These are phyloP conservation scores for Mesitornis unicolor DNA, from an alignment of 2,113 vertebrate species.

Conservation along the genomic window DNA sequence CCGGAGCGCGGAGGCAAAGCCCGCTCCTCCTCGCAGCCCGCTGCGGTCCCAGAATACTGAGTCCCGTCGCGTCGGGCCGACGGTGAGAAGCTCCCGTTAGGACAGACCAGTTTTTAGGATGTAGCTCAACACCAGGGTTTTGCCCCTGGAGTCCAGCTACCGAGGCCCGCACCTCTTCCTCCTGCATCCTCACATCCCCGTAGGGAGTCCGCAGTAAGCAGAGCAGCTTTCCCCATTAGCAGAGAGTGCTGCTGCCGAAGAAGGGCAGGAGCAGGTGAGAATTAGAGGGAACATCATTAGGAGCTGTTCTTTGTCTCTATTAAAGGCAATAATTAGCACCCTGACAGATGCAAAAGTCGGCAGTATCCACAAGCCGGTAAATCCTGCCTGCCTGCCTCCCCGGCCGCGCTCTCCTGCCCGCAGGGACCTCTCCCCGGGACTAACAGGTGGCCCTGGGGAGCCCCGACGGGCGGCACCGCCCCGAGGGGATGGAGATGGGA, in stretches of 20 bases:
- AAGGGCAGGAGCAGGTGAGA: constrained; percentile 69
- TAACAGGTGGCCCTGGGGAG: constrained; percentile 44
- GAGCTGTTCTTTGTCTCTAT: constrained; percentile 63
- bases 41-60: neutral
- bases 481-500: neutral
- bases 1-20: neutral
- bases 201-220: neutral
- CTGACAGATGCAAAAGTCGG: constrained; percentile 68
- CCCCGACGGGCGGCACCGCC: neutral
- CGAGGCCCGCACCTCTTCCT: neutral
- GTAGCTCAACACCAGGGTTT: fast-evolving
- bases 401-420: neutral
- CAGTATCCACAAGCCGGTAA: neutral
- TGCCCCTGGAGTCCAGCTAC: neutral
- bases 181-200: neutral
- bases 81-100: neutral
- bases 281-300: constrained; percentile 63
- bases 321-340: constrained; percentile 67
- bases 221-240: constrained; percentile 62
- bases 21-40: neutral
- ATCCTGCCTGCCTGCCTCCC: neutral
- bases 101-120: no score
- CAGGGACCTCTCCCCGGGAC: neutral
- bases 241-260: neutral
- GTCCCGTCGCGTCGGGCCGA: no score